Percentiles rank a stretch among this genome's conserved stretches.
phyloP scores from a whole-genome alignment of 2,888 invertebrate genomes.

The Mythimna impura region DNA sequence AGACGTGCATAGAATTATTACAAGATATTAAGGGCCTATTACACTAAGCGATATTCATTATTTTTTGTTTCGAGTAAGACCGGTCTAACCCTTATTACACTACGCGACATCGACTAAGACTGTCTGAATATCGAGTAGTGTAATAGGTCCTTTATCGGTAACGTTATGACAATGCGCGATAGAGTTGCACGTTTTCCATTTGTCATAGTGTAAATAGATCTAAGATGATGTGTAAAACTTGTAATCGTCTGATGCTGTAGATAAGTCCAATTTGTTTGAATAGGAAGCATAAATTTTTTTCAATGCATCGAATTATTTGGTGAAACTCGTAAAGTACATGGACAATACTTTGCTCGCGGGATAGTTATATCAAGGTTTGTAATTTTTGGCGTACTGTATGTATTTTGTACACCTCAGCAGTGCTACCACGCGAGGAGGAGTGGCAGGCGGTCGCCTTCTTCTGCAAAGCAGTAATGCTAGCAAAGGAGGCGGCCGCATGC shows the following conservation, averaged over 20 bases:
- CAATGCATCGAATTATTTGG: neutral
- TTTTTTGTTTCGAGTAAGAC: too few species aligned
- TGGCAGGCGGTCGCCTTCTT: too few species aligned
- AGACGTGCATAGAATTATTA: slow-evolving; percentile 12
- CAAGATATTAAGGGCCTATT: too few species aligned
- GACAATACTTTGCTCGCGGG: neutral
- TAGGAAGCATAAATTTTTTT: neutral
- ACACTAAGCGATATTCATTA: too few species aligned
- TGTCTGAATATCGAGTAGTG: too few species aligned
- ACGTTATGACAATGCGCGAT: neutral
- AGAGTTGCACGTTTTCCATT: slow-evolving; percentile 20
- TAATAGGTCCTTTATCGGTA: too few species aligned
- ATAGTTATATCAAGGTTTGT: neutral
- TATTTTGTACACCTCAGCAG: neutral
- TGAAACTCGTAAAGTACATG: slow-evolving; percentile 25
- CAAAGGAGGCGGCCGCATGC: too few species aligned
- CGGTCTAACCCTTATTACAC: too few species aligned
- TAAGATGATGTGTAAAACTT: slow-evolving; percentile 7
- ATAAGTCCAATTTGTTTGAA: slow-evolving; percentile 20
- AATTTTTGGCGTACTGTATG: neutral
- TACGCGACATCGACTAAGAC: too few species aligned
- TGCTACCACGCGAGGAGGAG: too few species aligned
- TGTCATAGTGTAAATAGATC: slow-evolving; percentile 26
- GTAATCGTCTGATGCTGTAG: neutral
- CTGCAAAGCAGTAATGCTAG: too few species aligned